Conservation (phyloP, 2,888 invertebrate species). For the Drosophila pegasa region DNA sequence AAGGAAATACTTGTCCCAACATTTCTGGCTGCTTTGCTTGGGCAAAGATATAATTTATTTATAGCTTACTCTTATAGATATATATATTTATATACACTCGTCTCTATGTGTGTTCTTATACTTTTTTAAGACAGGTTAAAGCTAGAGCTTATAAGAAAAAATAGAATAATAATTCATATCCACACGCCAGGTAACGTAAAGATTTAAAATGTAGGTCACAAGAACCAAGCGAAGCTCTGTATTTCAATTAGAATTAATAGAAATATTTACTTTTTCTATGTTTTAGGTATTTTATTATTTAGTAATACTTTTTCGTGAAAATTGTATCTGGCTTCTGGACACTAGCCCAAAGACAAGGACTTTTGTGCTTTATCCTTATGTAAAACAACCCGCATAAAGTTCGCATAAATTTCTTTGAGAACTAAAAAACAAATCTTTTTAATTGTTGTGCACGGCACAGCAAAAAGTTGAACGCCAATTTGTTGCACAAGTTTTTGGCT, state of each 20-base stretch:
- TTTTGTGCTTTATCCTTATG: background rate
- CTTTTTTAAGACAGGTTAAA: conserved; percentile 4
- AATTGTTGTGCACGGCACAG: conserved; percentile 55
- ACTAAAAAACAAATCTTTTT: conserved; percentile 64
- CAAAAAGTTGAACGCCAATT: conserved; percentile 60
- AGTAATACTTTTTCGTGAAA: background rate
- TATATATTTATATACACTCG: background rate
- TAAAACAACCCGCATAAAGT: conserved; percentile 28
- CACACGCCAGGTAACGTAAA: background rate
- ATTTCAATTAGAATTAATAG: background rate
- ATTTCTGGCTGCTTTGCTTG: conserved; percentile 19
- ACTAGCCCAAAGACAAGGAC: background rate
- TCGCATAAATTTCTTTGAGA: conserved; percentile 33
- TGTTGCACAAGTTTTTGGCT: conserved; percentile 56
- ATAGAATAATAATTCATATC: background rate
- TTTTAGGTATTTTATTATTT: background rate
- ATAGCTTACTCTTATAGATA: background rate
- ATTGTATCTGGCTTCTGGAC: too few relatives aligned
- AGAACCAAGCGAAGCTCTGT: background rate
- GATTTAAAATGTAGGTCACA: conserved; percentile 7
- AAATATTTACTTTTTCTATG: background rate
- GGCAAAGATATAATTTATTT: conserved; percentile 46
- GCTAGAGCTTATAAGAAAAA: conserved; percentile 1
- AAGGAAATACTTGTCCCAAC: background rate
- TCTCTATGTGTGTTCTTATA: background rate